phyloP scores from a whole-genome alignment of 2,113 vertebrate genomes.

The Pachypanchax playfairii region DNA sequence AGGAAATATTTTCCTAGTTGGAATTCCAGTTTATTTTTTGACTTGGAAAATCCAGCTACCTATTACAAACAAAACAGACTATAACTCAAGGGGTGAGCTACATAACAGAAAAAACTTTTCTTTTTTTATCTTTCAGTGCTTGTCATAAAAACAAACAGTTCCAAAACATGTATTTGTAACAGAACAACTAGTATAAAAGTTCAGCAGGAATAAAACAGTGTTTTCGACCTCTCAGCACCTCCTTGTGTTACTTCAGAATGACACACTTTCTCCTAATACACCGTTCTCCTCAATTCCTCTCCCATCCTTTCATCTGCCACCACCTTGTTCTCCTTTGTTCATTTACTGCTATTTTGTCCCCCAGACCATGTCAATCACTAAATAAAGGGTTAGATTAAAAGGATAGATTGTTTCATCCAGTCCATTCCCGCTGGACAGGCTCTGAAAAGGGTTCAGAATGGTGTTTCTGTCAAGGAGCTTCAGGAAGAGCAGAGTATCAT shows the following conservation, averaged over 20 bases:
- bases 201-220: not conserved
- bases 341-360: slow-evolving; percentile 45
- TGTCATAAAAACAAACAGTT: no score
- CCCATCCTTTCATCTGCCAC: not conserved
- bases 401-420: slow-evolving; percentile 26
- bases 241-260: slow-evolving; percentile 24
- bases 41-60: no score
- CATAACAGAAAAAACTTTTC: no score
- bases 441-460: no score
- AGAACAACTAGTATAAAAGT: not conserved
- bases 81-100: not conserved
- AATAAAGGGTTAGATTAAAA: slow-evolving; percentile 57
- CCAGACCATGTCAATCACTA: slow-evolving; percentile 49
- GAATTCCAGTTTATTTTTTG: no score
- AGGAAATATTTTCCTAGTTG: no score
- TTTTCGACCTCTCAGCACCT: slow-evolving; percentile 11
- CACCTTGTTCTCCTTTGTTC: not conserved
- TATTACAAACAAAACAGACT: not conserved
- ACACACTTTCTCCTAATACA: slow-evolving; percentile 8
- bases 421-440: slow-evolving; percentile 9
- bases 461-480: slow-evolving; percentile 7
- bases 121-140: no score
- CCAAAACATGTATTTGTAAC: no score
- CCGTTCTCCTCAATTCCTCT: slow-evolving; percentile 6
- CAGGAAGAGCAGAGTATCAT: no score